Base-by-base conservation (phyloP, 2,797 vertebrate genomes). In the Bradypodion pumilum region DNA sequence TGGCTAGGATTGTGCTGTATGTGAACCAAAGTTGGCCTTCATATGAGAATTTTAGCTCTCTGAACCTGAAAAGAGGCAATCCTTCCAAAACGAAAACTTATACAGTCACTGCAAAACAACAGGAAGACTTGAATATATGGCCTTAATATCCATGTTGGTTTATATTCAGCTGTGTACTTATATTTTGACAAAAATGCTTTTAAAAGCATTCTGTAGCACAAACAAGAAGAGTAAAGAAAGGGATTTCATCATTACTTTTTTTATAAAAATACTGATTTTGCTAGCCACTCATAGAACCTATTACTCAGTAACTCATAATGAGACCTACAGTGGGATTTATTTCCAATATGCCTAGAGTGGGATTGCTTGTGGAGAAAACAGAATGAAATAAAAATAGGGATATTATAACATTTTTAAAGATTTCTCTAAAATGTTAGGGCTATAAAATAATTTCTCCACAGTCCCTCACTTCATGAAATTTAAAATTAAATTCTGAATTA, bases 401-500 rank as follows among this genome's bases (percentile, higher is more conserved):
- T 19, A 73, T 63, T 78, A 40, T 91, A 85, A 52, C 32, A 80
- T 84, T 82, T 72, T 91, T 81, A 82, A 93, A 93, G 1, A 25
- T 65, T 93, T 92, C 88, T 94, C 91, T 88, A 89, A 92, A 95
- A 92, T 85, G 91, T 49, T 93, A 87, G 88, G 89, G 73, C 89
- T 84, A 78, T 44, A 86, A 90, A 49, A 89, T 80, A 81, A 75
- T 92, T 95, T 94, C 76, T 89, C 66, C 68, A 89, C 89, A 95
- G 90, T 88, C 75, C 94, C 85, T 94, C 93, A 94, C 37, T 81
- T 86, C 77, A 12, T 89, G 90, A 94, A 94, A 75, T 83, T 86
- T 89, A 93, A 84, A 94, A 94, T 85, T 85, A 85, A 91, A 81
- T 91, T 70, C 83, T 92, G 88, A 93, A 91, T 93, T 93, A 91